These are phyloP conservation scores for Decapterus maruadsi DNA, from an alignment of 2,797 vertebrate genomes.

Conservation along the genomic window DNA sequence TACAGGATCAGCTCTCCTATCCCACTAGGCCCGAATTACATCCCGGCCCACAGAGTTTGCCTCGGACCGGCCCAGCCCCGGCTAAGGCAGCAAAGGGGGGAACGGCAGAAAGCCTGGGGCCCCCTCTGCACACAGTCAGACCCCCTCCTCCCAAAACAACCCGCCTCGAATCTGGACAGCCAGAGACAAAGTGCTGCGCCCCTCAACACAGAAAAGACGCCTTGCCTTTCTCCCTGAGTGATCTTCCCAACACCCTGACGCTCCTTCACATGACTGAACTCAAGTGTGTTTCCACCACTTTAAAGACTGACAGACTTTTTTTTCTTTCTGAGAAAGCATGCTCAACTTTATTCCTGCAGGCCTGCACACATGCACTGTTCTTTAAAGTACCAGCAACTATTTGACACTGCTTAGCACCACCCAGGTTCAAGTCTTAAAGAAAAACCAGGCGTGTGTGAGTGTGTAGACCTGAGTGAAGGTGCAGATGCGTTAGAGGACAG, in stretches of 20 bases:
- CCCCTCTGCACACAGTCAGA: conserved; percentile 30
- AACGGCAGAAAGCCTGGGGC: conserved; percentile 19
- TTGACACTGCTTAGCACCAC: background rate
- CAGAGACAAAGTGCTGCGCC: conserved; percentile 33
- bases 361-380: background rate
- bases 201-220: conserved; percentile 32
- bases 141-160: conserved; percentile 47
- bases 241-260: background rate
- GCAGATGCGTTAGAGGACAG: background rate
- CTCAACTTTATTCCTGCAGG: conserved; percentile 13
- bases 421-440: background rate
- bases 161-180: conserved; percentile 31
- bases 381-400: background rate
- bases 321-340: conserved; percentile 1
- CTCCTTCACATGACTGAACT: background rate
- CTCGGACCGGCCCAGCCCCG: conserved; percentile 13
- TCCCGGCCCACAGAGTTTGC: conserved; percentile 54
- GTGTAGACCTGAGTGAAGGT: conserved; percentile 12
- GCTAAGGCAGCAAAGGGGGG: conserved; percentile 18
- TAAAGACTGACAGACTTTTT: background rate
- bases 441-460: background rate
- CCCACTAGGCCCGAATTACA: conserved; percentile 56
- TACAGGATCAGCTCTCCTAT: conserved; percentile 30
- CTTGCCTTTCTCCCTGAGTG: conserved; percentile 32
- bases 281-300: background rate